phyloP scores from a whole-genome alignment of 2,797 vertebrate species.

The Bradypus variegatus region DNA sequence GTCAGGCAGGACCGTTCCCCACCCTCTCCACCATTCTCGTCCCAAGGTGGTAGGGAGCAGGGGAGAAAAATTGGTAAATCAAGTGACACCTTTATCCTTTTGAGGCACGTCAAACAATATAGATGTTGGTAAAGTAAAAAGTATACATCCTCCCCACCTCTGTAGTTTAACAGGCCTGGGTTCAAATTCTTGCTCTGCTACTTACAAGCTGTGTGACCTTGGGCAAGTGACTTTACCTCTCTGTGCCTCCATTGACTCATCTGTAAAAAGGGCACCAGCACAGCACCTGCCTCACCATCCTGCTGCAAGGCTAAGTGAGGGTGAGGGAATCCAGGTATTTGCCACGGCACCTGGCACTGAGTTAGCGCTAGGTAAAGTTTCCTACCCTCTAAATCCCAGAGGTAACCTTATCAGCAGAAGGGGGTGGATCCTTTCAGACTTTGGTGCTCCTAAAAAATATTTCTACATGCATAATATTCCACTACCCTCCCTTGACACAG shows the following conservation, averaged over 20 bases:
- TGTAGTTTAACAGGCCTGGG: background rate
- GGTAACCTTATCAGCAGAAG: background rate
- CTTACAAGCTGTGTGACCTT: background rate
- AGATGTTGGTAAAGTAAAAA: background rate
- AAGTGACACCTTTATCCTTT: background rate
- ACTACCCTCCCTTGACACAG: background rate
- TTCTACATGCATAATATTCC: accelerated
- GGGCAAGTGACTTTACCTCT: background rate
- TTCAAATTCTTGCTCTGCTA: background rate
- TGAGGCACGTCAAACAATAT: background rate
- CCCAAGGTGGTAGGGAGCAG: background rate
- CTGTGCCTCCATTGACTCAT: background rate
- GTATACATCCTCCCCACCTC: background rate
- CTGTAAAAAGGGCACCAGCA: background rate
- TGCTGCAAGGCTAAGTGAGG: background rate
- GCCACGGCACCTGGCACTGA: background rate
- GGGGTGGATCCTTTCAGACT: background rate
- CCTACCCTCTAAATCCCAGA: background rate
- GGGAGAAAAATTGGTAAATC: background rate
- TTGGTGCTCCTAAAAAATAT: background rate
- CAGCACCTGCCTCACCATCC: background rate
- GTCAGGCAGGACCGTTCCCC: background rate
- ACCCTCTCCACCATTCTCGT: too few relatives aligned
- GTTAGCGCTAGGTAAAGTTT: background rate
- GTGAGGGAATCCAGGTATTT: background rate